Base-by-base conservation (phyloP, 2,797 vertebrate genomes). In the Syndactyla subalaris region DNA sequence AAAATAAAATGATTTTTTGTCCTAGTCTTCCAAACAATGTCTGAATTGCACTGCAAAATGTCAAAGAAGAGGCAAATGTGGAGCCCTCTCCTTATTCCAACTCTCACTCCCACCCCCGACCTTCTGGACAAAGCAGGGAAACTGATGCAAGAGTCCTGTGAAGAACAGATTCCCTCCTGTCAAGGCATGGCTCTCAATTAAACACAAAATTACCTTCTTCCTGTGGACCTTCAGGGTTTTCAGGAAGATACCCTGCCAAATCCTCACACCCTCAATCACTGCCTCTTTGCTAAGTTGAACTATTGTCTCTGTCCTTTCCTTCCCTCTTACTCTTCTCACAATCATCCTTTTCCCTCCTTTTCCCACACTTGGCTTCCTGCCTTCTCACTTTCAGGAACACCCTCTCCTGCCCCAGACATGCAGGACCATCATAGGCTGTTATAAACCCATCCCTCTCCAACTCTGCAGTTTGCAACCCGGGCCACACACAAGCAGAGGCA, bases 351-450 rank as follows among this genome's bases (percentile, higher is more conserved):
- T 68, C 90, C 76, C 95, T 91, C 77, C 63, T 92, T 93, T 95
- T 97, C 94, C 93, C 93, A 95, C 58, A 34, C 87, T 81, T 91
- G 94, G 94, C 85, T 97, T 95, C 94, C 95, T 93, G 91, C 88
- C 82, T 84, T 72, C 70, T 45, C 48, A 12, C 48, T 92, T 78
- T 66, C 81, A 89, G 83, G 77, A 94, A 85, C 85, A 86, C 55
- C 61, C 71, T 94, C 79, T 95, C 94, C 81, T 0, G 0, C 39
- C 59, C 71, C 63, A 79, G 72, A 88, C 1, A 0, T 0, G 1
- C 30, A 68, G 72, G 54, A 59, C 23, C 9, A 10, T 73, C 51
- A 26, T 1, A 1, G 88, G 67, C 51, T 46, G 36, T 51, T 0
- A 0, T 3, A 82, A 85, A 68, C 5, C 32, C 74, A 92, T 43